A percentile compares a stretch with the other conserved stretches of the same genome.
phyloP scores from a whole-genome alignment of 1,140 invertebrate species.

The Drosophila grimshawi region DNA sequence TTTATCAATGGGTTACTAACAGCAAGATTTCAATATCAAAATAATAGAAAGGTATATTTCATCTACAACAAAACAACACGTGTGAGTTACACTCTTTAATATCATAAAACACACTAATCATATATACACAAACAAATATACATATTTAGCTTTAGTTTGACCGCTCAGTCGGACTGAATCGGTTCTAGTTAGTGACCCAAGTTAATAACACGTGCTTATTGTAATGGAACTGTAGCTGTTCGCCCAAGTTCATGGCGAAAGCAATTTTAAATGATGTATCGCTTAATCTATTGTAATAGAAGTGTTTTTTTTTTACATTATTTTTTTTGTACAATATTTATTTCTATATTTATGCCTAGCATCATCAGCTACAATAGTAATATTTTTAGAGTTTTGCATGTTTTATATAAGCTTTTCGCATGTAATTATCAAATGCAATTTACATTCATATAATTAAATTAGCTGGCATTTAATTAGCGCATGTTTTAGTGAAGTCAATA shows the following conservation, averaged over 20 bases:
- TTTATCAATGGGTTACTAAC: conserved; percentile 35
- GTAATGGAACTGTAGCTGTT: conserved; percentile 44
- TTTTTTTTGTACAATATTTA: conserved; percentile 16
- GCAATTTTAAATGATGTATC: conserved; percentile 60
- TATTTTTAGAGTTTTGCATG: not conserved
- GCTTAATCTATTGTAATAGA: conserved; percentile 28
- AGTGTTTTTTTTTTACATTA: conserved; percentile 21
- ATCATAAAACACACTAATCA: too few relatives aligned
- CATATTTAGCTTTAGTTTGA: conserved; percentile 3
- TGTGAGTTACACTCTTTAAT: too few relatives aligned
- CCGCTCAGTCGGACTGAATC: conserved; percentile 7
- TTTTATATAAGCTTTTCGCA: conserved; percentile 19
- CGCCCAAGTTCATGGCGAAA: conserved; percentile 74
- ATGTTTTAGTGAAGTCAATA: conserved; percentile 15
- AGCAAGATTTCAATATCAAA: conserved; percentile 47
- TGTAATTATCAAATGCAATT: conserved; percentile 38
- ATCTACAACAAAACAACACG: not conserved
- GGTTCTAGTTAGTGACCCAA: conserved; percentile 14
- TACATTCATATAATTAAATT: conserved; percentile 28
- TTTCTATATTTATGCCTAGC: conserved; percentile 19
- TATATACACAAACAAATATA: not conserved
- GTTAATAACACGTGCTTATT: conserved; percentile 48
- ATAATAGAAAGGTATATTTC: conserved; percentile 9
- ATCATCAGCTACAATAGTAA: conserved; percentile 12
- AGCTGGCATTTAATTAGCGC: conserved; percentile 36